phyloP scores from a whole-genome alignment of 2,888 invertebrate species.

The Lordiphosa andalusiaca region DNA sequence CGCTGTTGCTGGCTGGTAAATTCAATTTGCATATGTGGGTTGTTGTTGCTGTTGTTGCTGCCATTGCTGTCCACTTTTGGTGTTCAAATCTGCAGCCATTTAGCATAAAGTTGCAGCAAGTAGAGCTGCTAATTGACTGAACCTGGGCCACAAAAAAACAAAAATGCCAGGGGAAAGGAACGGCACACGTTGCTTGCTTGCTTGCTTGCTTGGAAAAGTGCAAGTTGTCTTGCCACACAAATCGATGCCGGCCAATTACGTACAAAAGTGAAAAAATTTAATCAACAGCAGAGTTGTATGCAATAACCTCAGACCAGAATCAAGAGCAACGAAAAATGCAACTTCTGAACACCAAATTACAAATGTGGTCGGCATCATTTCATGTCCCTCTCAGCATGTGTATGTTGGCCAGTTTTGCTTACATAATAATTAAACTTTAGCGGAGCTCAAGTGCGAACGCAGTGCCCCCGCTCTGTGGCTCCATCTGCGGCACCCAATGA shows the following conservation, averaged over 20 bases:
- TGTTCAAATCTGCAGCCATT: slow-evolving; percentile 56
- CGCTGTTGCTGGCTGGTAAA: slow-evolving; percentile 47
- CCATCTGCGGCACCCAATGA: slow-evolving; percentile 37
- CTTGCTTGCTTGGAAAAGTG: slow-evolving; percentile 20
- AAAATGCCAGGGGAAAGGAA: background rate
- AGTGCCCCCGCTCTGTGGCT: slow-evolving; percentile 10
- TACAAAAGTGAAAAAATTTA: slow-evolving; percentile 21
- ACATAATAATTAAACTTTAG: slow-evolving; percentile 65
- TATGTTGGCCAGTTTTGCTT: slow-evolving; percentile 14
- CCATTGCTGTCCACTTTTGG: slow-evolving; percentile 19
- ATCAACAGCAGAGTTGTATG: slow-evolving; percentile 23
- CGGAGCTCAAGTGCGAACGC: slow-evolving; percentile 46
- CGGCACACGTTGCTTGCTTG: background rate
- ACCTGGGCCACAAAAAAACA: slow-evolving; percentile 9
- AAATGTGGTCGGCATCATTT: slow-evolving; percentile 5
- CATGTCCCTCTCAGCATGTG: too few relatives aligned
- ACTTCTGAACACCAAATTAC: slow-evolving; percentile 42
- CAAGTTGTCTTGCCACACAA: slow-evolving; percentile 31
- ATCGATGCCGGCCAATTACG: slow-evolving; percentile 1
- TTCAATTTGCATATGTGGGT: slow-evolving; percentile 70
- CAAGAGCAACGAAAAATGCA: slow-evolving; percentile 27
- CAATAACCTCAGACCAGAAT: slow-evolving; percentile 10
- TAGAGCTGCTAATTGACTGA: slow-evolving; percentile 64
- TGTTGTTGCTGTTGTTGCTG: slow-evolving; percentile 5
- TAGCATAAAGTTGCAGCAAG: slow-evolving; percentile 48